Conservation (phyloP, 2,113 vertebrate species). For the Limanda limanda region DNA sequence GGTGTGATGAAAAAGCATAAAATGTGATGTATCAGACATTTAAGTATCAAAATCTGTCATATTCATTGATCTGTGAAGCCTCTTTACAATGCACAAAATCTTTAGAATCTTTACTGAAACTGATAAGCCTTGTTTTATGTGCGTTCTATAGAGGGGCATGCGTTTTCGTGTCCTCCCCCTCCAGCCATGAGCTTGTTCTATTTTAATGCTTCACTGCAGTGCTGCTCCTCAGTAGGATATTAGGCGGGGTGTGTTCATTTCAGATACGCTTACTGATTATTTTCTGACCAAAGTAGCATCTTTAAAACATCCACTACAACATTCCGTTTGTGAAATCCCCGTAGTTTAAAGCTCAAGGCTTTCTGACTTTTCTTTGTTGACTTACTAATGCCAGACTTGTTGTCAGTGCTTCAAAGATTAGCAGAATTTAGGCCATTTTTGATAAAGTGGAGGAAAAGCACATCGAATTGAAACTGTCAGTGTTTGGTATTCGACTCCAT, state of each 20-base stretch:
- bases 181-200: conserved; percentile 51
- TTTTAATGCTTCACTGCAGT: conserved; percentile 63
- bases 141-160: conserved; percentile 8
- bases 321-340: background rate
- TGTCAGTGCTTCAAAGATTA: conserved; percentile 18
- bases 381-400: conserved; percentile 6
- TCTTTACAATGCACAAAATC: background rate
- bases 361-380: background rate
- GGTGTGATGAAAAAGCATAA: background rate
- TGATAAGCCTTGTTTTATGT: conserved; percentile 13
- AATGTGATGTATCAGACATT: background rate
- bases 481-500: conserved; percentile 19
- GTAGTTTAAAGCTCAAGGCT: background rate
- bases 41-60: background rate
- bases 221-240: conserved; percentile 50
- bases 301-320: no score
- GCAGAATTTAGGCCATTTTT: conserved; percentile 13
- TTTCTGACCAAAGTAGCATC: background rate
- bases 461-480: background rate
- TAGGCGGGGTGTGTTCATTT: conserved; percentile 38
- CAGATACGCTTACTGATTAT: background rate
- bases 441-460: background rate
- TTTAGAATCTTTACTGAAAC: background rate
- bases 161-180: conserved; percentile 33
- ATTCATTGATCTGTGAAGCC: background rate